Base-by-base conservation (phyloP, 2,113 vertebrate species). In the Turdus rufiventris region DNA sequence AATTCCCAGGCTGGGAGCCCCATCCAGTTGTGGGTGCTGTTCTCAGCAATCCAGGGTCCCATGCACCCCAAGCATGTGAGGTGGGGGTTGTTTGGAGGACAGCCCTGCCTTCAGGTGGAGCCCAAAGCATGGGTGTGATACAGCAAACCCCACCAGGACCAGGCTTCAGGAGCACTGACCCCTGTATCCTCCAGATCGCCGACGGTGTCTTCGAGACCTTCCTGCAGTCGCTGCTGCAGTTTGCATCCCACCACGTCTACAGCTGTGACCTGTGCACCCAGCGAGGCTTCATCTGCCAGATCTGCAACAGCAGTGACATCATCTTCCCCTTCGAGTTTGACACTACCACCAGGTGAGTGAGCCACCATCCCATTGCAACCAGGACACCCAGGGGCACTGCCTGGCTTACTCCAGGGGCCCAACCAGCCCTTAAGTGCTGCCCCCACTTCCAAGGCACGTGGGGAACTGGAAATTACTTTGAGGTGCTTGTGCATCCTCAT, bases 241-340 rank as follows among this genome's bases (percentile, higher is more conserved):
- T 98, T 1, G 98, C 98, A 2, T 98, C 98, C 79, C 98, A 97
- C 40, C 99, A 99, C 2, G 98, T 99, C 87, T 98, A 98, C 95
- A 97, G 96, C 93, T 99, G 99, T 1, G 98, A 99, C 95, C 98
- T 99, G 34, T 99, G 99, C 96, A 99, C 98, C 18, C 99, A 99
- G 96, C 98, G 98, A 0, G 99, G 99, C 66, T 99, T 99, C 96
- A 99, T 99, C 93, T 99, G 99, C 96, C 99, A 99, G 97, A 98
- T 99, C 85, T 99, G 99, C 96, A 98, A 98, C 79, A 83, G 96
- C 18, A 76, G 97, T 0, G 96, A 98, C 96, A 99, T 99, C 96
- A 98, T 99, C 95, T 99, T 99, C 91, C 99, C 99, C 63, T 99
- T 99, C 4, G 98, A 99, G 98, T 99, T 99, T 12, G 98, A 99